These are phyloP conservation scores for Morelia viridis DNA, from an alignment of 2,797 vertebrate genomes.

Conservation along the genomic window DNA sequence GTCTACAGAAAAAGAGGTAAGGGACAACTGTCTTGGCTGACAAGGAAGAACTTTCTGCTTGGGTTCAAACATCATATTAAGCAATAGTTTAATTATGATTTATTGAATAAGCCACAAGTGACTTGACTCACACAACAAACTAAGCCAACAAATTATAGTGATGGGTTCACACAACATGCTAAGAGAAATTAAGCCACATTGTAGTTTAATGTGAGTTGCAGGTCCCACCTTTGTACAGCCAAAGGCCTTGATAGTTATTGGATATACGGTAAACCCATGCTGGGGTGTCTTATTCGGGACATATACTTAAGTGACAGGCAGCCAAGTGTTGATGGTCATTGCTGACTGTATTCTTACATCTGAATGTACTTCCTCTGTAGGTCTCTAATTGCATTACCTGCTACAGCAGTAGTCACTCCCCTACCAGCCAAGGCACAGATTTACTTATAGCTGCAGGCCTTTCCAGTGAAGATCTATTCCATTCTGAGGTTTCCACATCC, in stretches of 20 bases:
- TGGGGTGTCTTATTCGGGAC: neutral
- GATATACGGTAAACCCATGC: neutral
- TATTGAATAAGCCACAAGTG: neutral
- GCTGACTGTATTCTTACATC: neutral
- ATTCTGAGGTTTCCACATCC: neutral
- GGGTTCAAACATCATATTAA: neutral
- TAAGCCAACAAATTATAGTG: neutral
- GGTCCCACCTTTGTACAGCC: neutral
- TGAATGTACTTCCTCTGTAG: constrained; percentile 7
- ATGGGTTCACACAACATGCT: neutral
- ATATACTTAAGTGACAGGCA: neutral
- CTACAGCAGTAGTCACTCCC: neutral
- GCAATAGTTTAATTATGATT: neutral
- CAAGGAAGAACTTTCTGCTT: neutral
- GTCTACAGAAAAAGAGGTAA: constrained; percentile 7
- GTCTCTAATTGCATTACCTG: neutral
- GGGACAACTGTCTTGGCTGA: neutral
- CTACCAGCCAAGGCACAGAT: neutral
- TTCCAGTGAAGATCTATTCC: neutral
- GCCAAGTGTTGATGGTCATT: neutral
- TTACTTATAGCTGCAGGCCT: neutral
- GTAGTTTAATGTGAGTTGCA: neutral
- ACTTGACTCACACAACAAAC: neutral
- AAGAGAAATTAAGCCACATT: neutral
- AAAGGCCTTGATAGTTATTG: neutral